Conservation (phyloP, 2,113 vertebrate genomes). For the Numenius arquata region DNA sequence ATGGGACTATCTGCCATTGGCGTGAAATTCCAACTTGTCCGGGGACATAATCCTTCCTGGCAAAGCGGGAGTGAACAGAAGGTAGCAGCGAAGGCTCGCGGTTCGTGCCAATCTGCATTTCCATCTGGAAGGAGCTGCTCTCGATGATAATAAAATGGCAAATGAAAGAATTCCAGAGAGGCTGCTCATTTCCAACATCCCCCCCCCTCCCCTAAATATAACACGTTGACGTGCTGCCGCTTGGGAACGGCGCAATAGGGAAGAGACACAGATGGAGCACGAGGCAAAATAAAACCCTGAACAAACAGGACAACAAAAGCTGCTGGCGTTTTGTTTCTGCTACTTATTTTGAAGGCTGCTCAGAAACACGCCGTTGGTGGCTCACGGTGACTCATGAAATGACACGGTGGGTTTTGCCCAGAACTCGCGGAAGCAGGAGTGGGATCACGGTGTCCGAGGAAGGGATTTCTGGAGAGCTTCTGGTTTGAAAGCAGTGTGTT, state of each 20-base stretch:
- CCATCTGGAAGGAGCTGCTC: slow-evolving; percentile 54
- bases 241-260: background rate
- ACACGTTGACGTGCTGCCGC: background rate
- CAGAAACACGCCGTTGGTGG: rapidly evolving
- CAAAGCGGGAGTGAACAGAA: slow-evolving; percentile 61
- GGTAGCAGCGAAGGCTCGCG: background rate
- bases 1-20: slow-evolving; percentile 10
- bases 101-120: slow-evolving; percentile 28
- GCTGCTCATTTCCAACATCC: background rate
- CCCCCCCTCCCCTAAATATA: background rate
- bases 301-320: background rate
- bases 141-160: background rate
- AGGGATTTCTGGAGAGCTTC: background rate
- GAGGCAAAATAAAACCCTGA: background rate
- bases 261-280: background rate
- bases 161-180: slow-evolving; percentile 5
- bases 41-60: slow-evolving; percentile 36
- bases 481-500: background rate
- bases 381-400: background rate
- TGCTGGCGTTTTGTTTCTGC: background rate
- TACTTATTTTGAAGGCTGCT: background rate
- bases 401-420: background rate
- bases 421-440: rapidly evolving
- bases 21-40: slow-evolving; percentile 13
- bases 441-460: background rate